Base-by-base conservation (phyloP, 1,140 invertebrate species). In the Gryllus bimaculatus region DNA sequence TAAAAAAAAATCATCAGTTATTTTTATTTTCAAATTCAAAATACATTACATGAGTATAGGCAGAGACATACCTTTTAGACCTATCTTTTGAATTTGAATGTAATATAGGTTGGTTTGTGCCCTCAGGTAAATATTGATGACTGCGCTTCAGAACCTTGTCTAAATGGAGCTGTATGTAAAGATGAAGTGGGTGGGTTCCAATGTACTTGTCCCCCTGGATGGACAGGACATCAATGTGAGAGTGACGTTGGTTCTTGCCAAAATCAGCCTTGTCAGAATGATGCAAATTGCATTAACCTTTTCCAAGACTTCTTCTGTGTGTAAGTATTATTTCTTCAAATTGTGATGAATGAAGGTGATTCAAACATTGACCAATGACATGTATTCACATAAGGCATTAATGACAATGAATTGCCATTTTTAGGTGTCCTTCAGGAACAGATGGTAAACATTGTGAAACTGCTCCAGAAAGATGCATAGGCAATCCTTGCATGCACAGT, bases 291-390 rank as follows among this genome's bases (percentile, higher is more conserved):
- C 86, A 95, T 98, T 76, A 93, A 97, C 84, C 87, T 98, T 7
- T 97, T 97, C 91, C 91, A 95, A 87, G 97, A 98, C 83, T 98
- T 93, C 85, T 98, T 98, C 91, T 98, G 97, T 84, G 96, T 97
- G 89, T 93, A 91, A 91, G 91, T 92, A 85, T 80, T 54, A 49
- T 54, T 15, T 76, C 18, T 78, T 78, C 7, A 20, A 20, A 0
- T 66, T 66, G 74, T 47, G 18, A 47, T 1, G 12, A 15, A 21
- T 75, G 5, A 75, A 10, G 15, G 47, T 0, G 6, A 0, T 3
- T 10, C 18, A n/a, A n/a, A 15, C 74, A 75, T 21, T 8, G 10
- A 8, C 5, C 74, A 21, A 6, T 10, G 74, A 39, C 26, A n/a
- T n/a, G n/a, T n/a, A n/a, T n/a, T n/a, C n/a, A 48, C 0, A 47